A percentile compares a stretch with the other conserved stretches of the same genome.
phyloP scores from a whole-genome alignment of 2,888 invertebrate genomes.

The Noctuana brunneofusca region DNA sequence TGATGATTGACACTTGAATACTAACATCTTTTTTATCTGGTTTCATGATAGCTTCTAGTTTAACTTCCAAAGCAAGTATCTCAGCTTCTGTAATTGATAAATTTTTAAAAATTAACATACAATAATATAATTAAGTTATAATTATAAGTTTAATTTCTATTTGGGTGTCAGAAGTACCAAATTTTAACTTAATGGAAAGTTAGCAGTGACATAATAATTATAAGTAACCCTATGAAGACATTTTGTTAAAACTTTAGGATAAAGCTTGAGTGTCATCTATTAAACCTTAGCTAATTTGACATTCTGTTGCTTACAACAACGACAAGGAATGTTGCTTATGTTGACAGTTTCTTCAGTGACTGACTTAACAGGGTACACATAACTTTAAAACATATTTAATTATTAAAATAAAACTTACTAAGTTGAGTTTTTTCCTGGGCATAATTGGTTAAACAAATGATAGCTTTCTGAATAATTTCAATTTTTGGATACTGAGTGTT shows the following conservation, averaged over 20 bases:
- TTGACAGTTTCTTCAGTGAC: too few species aligned
- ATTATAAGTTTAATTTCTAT: too few species aligned
- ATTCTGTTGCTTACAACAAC: not conserved
- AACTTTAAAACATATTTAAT: too few species aligned
- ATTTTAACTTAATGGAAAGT: too few species aligned
- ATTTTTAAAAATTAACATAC: not conserved
- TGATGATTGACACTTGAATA: constrained; percentile 62
- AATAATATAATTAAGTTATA: not conserved
- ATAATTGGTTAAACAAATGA: constrained; percentile 62
- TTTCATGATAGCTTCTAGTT: constrained; percentile 56
- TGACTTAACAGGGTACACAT: too few species aligned
- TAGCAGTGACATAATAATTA: too few species aligned
- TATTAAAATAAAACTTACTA: constrained; percentile 57
- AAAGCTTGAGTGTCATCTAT: not conserved
- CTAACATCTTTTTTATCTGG: constrained; percentile 61
- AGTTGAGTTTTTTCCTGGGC: constrained; percentile 65
- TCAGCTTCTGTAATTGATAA: constrained; percentile 60
- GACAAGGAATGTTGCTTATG: not conserved
- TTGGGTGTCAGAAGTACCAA: too few species aligned
- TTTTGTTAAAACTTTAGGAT: too few species aligned
- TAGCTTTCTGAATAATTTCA: constrained; percentile 74
- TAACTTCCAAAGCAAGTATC: constrained; percentile 69
- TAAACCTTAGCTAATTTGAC: not conserved
- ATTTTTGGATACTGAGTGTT: constrained; percentile 71
- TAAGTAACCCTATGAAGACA: too few species aligned